Evolutionary conservation across 2,888 invertebrate genomes (phyloP).

Genomic region (Prosapia bicincta): DNA sequence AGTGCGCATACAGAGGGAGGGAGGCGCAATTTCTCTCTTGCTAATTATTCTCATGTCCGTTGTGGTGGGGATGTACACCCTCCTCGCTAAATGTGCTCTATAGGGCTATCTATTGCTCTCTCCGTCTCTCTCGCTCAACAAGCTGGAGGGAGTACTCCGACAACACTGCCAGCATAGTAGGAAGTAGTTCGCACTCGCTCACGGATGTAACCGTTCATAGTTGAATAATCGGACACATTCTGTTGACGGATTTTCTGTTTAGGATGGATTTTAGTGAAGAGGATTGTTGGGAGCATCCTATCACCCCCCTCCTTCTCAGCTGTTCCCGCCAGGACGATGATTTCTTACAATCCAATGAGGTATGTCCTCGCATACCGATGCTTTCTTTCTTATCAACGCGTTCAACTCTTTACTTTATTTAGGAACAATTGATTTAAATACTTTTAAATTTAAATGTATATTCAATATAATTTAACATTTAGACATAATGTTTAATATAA

Average conservation of each 20-base stretch:
- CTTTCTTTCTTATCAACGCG: not conserved
- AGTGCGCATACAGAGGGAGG: not conserved
- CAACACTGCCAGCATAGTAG: slow-evolving; percentile 4
- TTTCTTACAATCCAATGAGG: not conserved
- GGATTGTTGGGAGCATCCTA: not conserved
- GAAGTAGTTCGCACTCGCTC: not conserved
- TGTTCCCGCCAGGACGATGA: not conserved
- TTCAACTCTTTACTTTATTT: not conserved
- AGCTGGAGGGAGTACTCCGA: slow-evolving; percentile 23
- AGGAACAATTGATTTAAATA: too few relatives aligned
- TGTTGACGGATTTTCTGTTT: not conserved
- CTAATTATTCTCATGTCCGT: slow-evolving; percentile 3
- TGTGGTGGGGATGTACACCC: not conserved
- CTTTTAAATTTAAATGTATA: too few relatives aligned
- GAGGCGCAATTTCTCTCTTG: not conserved
- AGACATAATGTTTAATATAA: too few relatives aligned
- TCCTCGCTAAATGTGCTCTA: not conserved
- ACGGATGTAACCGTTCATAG: not conserved
- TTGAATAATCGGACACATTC: not conserved
- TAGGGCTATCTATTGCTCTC: slow-evolving; percentile 7
- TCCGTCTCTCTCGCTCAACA: slow-evolving; percentile 9
- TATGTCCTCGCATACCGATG: not conserved
- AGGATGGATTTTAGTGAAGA: not conserved
- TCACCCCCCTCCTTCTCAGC: not conserved
- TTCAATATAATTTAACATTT: too few relatives aligned